These are phyloP conservation scores for Bos javanicus DNA, from an alignment of 2,113 vertebrate species.

Conservation along the genomic window DNA sequence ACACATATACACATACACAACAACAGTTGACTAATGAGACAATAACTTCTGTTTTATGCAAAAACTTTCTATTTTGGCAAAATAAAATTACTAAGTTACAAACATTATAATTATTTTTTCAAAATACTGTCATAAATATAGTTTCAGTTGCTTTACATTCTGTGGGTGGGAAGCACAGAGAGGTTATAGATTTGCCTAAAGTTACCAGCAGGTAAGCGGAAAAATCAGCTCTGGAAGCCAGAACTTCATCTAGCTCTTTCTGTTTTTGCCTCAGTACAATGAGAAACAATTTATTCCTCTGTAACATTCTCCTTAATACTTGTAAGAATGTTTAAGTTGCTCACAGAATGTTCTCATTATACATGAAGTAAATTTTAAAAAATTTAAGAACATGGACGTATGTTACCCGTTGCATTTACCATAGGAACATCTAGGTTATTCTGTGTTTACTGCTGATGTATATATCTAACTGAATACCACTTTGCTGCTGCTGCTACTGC, in stretches of 20 bases:
- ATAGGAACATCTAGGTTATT: not conserved
- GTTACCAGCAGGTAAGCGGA: not conserved
- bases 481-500: too few species aligned
- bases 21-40: not conserved
- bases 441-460: not conserved
- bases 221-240: not conserved
- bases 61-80: not conserved
- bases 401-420: not conserved
- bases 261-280: not conserved
- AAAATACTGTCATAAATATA: not conserved
- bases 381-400: not conserved
- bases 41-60: not conserved
- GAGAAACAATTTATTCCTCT: not conserved
- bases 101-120: not conserved
- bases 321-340: not conserved
- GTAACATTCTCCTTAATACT: not conserved
- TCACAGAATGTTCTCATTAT: constrained; percentile 1
- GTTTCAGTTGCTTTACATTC: not conserved
- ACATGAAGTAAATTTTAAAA: not conserved
- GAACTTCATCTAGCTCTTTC: not conserved
- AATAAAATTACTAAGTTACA: constrained; percentile 1
- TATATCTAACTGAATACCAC: not conserved
- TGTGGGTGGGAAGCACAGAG: not conserved
- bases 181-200: not conserved
- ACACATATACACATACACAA: not conserved